A percentile compares a stretch with the other conserved stretches of the same genome.
Conservation (phyloP, 2,113 vertebrate species). For the Onychostruthus taczanowskii region DNA sequence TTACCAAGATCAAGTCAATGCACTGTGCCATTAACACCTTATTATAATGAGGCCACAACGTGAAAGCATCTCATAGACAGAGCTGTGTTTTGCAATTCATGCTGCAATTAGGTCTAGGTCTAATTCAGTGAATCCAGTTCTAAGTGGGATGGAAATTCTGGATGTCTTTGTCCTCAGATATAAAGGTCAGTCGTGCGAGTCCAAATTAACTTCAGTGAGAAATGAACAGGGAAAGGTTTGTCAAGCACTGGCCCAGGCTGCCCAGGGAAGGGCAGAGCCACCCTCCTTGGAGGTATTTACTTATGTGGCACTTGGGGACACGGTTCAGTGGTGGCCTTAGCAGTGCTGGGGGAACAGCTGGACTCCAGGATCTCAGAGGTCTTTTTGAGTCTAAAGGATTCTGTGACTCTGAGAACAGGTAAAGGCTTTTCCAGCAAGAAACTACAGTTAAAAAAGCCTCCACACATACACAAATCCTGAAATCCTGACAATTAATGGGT, state of each 20-base stretch:
- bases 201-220: neutral
- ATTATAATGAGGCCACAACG: neutral
- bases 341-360: neutral
- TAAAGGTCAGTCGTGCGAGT: neutral
- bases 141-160: conserved; percentile 33
- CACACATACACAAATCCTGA: neutral
- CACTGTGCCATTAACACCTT: neutral
- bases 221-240: neutral
- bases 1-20: conserved; percentile 10
- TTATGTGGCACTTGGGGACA: neutral
- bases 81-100: conserved; percentile 3
- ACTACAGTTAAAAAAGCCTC: neutral
- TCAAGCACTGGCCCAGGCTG: neutral
- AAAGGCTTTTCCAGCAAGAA: neutral
- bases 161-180: neutral
- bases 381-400: neutral
- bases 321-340: neutral
- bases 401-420: neutral
- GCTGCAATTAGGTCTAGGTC: conserved; percentile 5
- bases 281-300: neutral
- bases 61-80: conserved; percentile 1
- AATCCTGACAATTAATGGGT: neutral
- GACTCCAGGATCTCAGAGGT: neutral
- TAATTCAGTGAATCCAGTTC: neutral
- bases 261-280: neutral